Conservation (phyloP, 2,113 vertebrate species). For the Athene cunicularia region DNA sequence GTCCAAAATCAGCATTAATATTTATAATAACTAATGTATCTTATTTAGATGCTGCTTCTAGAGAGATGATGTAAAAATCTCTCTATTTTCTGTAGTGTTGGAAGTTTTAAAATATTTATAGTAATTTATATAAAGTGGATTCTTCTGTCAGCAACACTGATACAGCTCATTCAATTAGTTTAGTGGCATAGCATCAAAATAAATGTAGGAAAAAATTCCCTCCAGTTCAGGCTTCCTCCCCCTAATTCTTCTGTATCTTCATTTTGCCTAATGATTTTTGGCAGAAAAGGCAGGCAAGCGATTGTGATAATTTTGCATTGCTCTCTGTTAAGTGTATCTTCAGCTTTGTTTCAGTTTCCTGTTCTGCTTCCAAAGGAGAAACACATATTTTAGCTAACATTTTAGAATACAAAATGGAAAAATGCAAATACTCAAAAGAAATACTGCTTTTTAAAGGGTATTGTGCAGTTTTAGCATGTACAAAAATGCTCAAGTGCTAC, state of each 20-base stretch:
- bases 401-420: not conserved
- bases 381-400: not conserved
- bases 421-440: not conserved
- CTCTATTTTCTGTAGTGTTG: not conserved
- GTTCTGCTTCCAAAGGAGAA: not conserved
- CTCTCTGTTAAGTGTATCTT: not conserved
- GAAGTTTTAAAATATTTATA: not conserved
- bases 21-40: not conserved
- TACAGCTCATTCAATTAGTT: not conserved
- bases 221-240: not conserved
- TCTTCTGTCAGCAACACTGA: not conserved
- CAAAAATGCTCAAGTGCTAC: not conserved
- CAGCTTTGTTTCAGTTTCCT: not conserved
- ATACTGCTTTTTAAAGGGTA: not conserved
- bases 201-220: not conserved
- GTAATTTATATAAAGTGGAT: not conserved
- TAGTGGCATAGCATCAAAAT: not conserved
- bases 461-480: not conserved
- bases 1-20: not conserved
- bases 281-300: not conserved
- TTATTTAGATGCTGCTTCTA: not conserved
- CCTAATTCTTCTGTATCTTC: not conserved
- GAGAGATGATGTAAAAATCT: not conserved
- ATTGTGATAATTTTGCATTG: not conserved
- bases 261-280: slow-evolving; percentile 24